A percentile compares a stretch with the other conserved stretches of the same genome.
These are phyloP conservation scores for Sceliomorpha sp. DNA, from an alignment of 2,888 invertebrate genomes.

Conservation along the genomic window DNA sequence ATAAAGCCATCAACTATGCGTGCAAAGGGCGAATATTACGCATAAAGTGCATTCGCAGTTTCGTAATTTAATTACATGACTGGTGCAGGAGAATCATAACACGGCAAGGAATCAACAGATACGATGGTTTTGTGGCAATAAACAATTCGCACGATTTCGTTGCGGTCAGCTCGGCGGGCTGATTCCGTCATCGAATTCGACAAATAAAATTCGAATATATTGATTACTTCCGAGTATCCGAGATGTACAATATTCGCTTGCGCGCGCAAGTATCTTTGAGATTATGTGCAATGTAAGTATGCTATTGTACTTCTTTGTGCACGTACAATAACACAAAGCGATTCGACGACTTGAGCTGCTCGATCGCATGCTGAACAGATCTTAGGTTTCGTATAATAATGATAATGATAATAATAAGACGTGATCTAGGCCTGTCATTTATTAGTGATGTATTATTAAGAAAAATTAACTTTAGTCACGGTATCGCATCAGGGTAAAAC, in stretches of 20 bases:
- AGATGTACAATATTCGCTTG: conserved; percentile 2
- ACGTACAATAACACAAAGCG: conserved; percentile 9
- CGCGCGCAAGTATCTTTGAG: conserved; percentile 7
- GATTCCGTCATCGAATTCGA: no score
- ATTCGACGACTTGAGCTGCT: conserved; percentile 1
- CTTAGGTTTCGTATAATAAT: conserved; percentile 12
- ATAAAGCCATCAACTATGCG: conserved; percentile 18
- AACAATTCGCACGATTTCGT: no score
- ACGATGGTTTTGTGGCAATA: background rate
- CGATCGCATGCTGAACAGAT: conserved; percentile 10
- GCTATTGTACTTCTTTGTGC: no score
- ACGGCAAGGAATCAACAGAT: background rate
- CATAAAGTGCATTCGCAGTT: background rate
- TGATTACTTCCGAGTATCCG: conserved; percentile 6
- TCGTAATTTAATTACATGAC: conserved; percentile 13
- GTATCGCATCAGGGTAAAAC: background rate
- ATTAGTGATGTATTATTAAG: background rate
- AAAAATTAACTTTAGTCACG: conserved; percentile 1
- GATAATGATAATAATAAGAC: background rate
- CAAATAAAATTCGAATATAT: conserved; percentile 12
- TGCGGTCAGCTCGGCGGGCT: no score
- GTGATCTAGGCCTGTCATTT: background rate
- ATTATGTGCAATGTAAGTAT: background rate
- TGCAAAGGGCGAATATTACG: conserved; percentile 12
- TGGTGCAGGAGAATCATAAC: no score